phyloP scores from a whole-genome alignment of 2,888 invertebrate genomes.

The Piscicola geometra region DNA sequence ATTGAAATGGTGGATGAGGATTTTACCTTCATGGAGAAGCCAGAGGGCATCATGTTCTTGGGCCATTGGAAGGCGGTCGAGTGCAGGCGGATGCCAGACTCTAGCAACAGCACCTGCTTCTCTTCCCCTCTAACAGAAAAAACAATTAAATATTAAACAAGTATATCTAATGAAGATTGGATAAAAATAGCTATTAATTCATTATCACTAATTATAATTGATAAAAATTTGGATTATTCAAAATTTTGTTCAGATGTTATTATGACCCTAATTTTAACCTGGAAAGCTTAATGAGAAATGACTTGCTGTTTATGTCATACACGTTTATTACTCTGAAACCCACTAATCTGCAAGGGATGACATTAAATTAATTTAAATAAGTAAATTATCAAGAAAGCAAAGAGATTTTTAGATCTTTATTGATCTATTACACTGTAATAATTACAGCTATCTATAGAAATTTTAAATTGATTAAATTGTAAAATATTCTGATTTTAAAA shows the following conservation, averaged over 20 bases:
- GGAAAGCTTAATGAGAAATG: slow-evolving; percentile 75
- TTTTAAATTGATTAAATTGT: slow-evolving; percentile 30
- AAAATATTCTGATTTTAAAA: slow-evolving; percentile 38
- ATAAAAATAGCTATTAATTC: too few species aligned
- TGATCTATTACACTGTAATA: too few species aligned
- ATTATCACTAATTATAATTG: too few species aligned
- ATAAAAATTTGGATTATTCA: too few species aligned
- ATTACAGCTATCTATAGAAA: slow-evolving; percentile 2
- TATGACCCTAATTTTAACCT: too few species aligned
- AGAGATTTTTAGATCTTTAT: too few species aligned
- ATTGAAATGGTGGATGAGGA: too few species aligned
- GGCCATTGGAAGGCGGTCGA: slow-evolving; percentile 96
- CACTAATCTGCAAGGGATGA: slow-evolving; percentile 59
- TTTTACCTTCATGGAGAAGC: slow-evolving; percentile 98
- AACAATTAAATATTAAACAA: background rate
- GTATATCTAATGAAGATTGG: too few species aligned
- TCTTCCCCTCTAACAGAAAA: slow-evolving; percentile 61
- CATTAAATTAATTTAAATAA: slow-evolving; percentile 17
- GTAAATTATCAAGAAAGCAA: too few species aligned
- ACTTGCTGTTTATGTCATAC: slow-evolving; percentile 93
- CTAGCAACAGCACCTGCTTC: slow-evolving; percentile 80
- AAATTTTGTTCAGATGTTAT: too few species aligned
- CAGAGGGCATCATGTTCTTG: slow-evolving; percentile 87
- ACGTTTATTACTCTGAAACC: slow-evolving; percentile 93
- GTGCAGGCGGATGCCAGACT: slow-evolving; percentile 90